Percentiles rank a stretch among this genome's conserved stretches.
Evolutionary conservation across 1,140 invertebrate genomes (phyloP).

Genomic region (Oryzaephilus surinamensis): DNA sequence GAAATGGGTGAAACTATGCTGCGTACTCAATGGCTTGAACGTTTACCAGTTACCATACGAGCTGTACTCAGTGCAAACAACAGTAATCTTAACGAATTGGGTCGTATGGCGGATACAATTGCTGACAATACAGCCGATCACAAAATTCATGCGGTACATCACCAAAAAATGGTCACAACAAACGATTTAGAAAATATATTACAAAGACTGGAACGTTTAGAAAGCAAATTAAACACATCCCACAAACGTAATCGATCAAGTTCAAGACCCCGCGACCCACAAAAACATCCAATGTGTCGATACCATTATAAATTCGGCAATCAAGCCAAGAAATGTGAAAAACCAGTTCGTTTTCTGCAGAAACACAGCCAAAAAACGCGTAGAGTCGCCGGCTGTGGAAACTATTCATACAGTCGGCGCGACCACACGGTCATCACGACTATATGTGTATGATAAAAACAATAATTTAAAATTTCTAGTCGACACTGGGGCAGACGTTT

Average conservation of each 20-base stretch:
- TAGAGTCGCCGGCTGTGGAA: neutral
- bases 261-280: neutral
- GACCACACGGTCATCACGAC: neutral
- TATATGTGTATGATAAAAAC: neutral
- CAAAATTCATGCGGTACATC: neutral
- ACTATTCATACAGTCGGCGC: constrained; percentile 1
- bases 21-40: no score
- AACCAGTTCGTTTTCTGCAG: neutral
- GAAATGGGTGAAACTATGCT: no score
- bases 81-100: no score
- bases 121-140: neutral
- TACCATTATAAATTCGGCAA: constrained; percentile 1
- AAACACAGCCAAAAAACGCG: constrained; percentile 2
- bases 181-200: no score
- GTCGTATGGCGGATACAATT: neutral
- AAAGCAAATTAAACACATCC: no score
- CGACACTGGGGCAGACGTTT: constrained; percentile 1
- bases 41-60: no score
- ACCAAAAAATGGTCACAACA: neutral
- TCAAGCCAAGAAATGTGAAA: constrained; percentile 1
- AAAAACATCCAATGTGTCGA: neutral
- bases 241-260: no score
- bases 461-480: constrained; percentile 1
- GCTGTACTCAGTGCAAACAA: no score
- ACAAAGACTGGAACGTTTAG: no score